Percentiles rank a stretch among this genome's conserved stretches.
These are phyloP conservation scores for Adineta ricciae DNA, from an alignment of 2,888 invertebrate genomes.

Conservation along the genomic window DNA sequence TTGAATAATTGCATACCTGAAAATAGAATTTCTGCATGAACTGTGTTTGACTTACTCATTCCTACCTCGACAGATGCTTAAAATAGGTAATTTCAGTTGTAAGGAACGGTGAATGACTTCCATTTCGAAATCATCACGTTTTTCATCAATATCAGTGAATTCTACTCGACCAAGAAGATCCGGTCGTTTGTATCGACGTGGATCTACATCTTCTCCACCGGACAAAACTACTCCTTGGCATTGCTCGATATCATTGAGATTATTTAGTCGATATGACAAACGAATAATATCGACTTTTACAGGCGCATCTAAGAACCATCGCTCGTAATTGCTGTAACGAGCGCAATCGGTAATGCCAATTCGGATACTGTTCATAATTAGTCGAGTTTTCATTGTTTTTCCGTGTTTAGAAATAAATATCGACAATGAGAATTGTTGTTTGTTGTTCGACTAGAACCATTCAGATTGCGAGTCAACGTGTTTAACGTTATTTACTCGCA, in stretches of 20 bases:
- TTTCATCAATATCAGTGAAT: not conserved
- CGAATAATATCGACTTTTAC: not conserved
- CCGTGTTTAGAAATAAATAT: not conserved
- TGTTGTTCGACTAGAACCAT: too few relatives aligned
- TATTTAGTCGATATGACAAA: not conserved
- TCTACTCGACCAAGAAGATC: not conserved
- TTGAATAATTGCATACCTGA: not conserved
- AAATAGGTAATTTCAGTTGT: not conserved
- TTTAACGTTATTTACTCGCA: not conserved
- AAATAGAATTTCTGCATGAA: too few relatives aligned
- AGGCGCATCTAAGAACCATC: not conserved
- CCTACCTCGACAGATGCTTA: not conserved
- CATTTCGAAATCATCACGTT: constrained; percentile 12
- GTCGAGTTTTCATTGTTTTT: not conserved
- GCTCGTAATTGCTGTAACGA: not conserved
- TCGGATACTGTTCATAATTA: not conserved
- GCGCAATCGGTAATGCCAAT: not conserved
- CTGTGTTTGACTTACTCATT: not conserved
- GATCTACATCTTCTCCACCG: not conserved
- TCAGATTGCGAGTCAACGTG: too few relatives aligned
- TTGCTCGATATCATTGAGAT: not conserved
- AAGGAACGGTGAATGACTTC: not conserved
- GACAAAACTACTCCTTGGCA: not conserved
- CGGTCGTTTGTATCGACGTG: not conserved
- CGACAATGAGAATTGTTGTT: not conserved